Conservation (phyloP, 2,888 invertebrate genomes). For the Acrobasis consociella region DNA sequence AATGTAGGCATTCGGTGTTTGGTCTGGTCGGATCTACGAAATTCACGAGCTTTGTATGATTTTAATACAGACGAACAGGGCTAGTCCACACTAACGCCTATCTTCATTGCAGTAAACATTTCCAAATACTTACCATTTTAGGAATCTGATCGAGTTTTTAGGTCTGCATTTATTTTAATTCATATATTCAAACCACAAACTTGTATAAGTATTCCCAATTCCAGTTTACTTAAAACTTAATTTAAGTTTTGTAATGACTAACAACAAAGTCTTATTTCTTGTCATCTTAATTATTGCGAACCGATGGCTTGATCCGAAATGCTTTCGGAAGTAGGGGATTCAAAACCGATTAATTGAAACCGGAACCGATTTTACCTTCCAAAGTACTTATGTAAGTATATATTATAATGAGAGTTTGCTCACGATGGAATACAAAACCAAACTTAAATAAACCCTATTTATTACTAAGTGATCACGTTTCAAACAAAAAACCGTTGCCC, state of each 20-base stretch:
- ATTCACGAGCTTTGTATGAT: too few relatives aligned
- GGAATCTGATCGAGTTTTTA: too few relatives aligned
- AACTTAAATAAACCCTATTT: background rate
- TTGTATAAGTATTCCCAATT: background rate
- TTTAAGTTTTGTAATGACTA: conserved; percentile 44
- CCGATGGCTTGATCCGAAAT: conserved; percentile 31
- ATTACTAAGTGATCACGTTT: too few relatives aligned
- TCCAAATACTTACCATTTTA: too few relatives aligned
- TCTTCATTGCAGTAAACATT: too few relatives aligned
- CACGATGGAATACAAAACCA: background rate
- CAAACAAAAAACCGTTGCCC: too few relatives aligned
- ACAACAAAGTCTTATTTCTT: conserved; percentile 42
- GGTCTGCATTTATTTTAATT: too few relatives aligned
- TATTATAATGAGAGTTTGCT: background rate
- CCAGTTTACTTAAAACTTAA: conserved; percentile 35
- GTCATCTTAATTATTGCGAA: conserved; percentile 42
- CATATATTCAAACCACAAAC: background rate
- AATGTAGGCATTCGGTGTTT: too few relatives aligned
- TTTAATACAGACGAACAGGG: too few relatives aligned
- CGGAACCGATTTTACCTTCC: conserved; percentile 8
- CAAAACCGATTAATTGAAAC: conserved; percentile 27
- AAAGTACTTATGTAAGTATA: background rate
- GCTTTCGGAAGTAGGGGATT: conserved; percentile 24
- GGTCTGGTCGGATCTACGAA: too few relatives aligned
- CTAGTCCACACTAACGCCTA: too few relatives aligned